Evolutionary conservation across 2,888 invertebrate genomes (phyloP).

Genomic region (Sphaerophoria taeniata): DNA sequence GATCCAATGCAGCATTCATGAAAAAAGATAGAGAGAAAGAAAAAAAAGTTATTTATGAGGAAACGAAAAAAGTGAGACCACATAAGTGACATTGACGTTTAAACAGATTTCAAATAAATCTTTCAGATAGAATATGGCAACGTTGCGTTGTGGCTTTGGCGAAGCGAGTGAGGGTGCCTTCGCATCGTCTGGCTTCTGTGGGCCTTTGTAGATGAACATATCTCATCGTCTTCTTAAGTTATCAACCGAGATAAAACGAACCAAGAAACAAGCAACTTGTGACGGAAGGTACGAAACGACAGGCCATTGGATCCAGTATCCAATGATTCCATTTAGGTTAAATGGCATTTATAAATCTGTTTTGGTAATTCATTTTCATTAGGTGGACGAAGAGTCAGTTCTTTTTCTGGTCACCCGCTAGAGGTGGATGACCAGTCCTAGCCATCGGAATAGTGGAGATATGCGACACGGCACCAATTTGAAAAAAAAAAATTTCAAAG

Average conservation of each 20-base stretch:
- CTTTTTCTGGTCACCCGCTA: no score
- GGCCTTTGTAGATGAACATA: conserved; percentile 46
- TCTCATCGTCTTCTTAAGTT: conserved; percentile 69
- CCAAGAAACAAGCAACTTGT: background rate
- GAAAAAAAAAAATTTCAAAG: conserved; percentile 5
- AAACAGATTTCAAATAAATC: conserved; percentile 66
- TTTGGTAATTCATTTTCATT: conserved; percentile 73
- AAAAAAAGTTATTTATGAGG: conserved; percentile 9
- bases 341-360: conserved; percentile 71
- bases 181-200: background rate
- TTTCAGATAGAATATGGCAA: conserved; percentile 58
- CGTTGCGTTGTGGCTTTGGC: background rate
- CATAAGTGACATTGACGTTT: conserved; percentile 67
- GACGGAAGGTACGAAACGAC: conserved; percentile 49
- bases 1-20: background rate
- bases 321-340: conserved; percentile 71
- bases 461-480: conserved; percentile 33
- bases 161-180: background rate
- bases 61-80: conserved; percentile 40
- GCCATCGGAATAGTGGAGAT: conserved; percentile 27
- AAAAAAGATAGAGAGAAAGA: conserved; percentile 35
- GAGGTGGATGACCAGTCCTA: conserved; percentile 16
- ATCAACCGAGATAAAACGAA: conserved; percentile 47
- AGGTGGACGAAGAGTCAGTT: conserved; percentile 59
- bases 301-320: conserved; percentile 62